Evolutionary conservation across 2,113 vertebrate species (phyloP).

Genomic region (Seriola rivoliana): DNA sequence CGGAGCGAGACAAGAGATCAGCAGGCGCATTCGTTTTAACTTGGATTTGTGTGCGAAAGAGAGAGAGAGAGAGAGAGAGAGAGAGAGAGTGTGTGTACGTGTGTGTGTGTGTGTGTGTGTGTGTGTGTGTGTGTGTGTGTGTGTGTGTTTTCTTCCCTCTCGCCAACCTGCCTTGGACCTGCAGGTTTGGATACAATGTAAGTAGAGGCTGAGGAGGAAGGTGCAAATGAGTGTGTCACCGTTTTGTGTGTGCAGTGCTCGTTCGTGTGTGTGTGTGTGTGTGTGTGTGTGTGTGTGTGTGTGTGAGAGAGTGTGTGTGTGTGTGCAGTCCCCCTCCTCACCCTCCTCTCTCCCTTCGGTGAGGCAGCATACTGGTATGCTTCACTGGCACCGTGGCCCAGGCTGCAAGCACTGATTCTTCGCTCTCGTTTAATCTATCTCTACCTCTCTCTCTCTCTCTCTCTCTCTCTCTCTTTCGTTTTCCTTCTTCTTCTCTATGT

Average conservation of each 20-base stretch:
- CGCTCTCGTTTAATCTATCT: conserved; percentile 18
- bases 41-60: conserved; percentile 35
- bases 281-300: neutral
- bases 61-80: neutral
- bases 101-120: neutral
- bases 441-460: conserved; percentile 5
- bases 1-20: conserved; percentile 69
- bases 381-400: conserved; percentile 77
- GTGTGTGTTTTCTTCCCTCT: conserved; percentile 28
- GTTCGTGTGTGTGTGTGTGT: conserved; percentile 11
- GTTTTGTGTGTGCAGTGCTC: neutral
- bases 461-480: conserved; percentile 21
- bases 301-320: conserved; percentile 29
- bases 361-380: conserved; percentile 84
- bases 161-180: conserved; percentile 55
- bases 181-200: conserved; percentile 63
- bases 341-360: conserved; percentile 65
- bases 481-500: neutral
- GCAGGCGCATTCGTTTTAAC: conserved; percentile 62
- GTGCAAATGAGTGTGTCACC: conserved; percentile 39
- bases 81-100: neutral
- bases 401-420: conserved; percentile 62
- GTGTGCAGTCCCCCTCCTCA: conserved; percentile 26
- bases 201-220: conserved; percentile 52
- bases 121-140: conserved; percentile 14